Evolutionary conservation across 2,888 invertebrate genomes (phyloP).

Genomic region (Nowickia ferox): DNA sequence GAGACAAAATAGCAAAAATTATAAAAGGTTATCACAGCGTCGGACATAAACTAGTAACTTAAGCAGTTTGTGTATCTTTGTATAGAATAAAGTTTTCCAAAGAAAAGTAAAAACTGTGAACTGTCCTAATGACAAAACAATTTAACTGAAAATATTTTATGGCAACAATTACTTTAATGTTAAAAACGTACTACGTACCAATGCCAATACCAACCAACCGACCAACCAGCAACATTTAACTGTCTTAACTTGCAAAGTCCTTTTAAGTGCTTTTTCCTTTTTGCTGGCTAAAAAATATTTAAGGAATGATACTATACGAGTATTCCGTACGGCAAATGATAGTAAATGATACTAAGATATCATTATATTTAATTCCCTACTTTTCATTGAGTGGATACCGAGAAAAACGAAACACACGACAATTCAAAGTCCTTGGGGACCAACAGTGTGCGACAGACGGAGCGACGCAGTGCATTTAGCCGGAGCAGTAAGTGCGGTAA

Average conservation of each 20-base stretch:
- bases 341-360: conserved; percentile 68
- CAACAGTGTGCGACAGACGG: not conserved
- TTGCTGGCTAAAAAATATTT: conserved; percentile 41
- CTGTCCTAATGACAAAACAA: conserved; percentile 45
- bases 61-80: not conserved
- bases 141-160: conserved; percentile 63
- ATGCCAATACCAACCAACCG: not conserved
- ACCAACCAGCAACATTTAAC: conserved; percentile 7
- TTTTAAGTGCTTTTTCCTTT: not conserved
- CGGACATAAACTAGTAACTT: not conserved
- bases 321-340: conserved; percentile 23
- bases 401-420: conserved; percentile 56
- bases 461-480: conserved; percentile 11
- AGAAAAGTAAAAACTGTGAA: conserved; percentile 14
- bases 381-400: conserved; percentile 26
- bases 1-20: conserved; percentile 4
- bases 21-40: conserved; percentile 30
- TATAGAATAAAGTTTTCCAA: not conserved
- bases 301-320: conserved; percentile 28
- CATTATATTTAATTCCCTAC: conserved; percentile 60
- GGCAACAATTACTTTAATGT: conserved; percentile 55
- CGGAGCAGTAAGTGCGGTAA: conserved; percentile 26
- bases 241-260: conserved; percentile 12
- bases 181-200: conserved; percentile 26
- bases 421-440: conserved; percentile 67